Evolutionary conservation across 2,797 vertebrate genomes (phyloP).

Genomic region (Parauchenoglanis punctatus): DNA sequence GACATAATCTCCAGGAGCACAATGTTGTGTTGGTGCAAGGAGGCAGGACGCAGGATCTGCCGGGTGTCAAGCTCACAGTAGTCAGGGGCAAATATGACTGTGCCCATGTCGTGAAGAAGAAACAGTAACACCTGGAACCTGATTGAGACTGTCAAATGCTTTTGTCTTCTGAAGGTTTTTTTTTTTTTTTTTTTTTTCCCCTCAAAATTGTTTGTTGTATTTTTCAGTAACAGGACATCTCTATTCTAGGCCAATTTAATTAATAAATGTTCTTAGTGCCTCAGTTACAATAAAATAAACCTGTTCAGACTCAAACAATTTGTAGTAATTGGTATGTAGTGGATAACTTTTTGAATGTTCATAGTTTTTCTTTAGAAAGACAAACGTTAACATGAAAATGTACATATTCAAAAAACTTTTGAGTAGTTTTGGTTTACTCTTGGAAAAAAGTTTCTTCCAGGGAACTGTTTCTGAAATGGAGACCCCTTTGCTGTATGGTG

Average conservation of each 20-base stretch:
- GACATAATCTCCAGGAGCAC: constrained; percentile 93
- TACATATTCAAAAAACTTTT: too few species aligned
- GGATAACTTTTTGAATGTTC: not conserved
- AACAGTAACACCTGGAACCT: constrained; percentile 63
- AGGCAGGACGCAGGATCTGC: constrained; percentile 89
- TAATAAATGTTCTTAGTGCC: not conserved
- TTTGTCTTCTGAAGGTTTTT: not conserved
- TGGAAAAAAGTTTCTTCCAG: not conserved
- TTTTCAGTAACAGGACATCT: not conserved
- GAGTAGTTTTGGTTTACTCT: not conserved
- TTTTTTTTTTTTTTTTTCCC: not conserved
- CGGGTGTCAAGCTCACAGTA: constrained; percentile 86
- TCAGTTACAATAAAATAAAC: constrained; percentile 20
- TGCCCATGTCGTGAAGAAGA: constrained; percentile 88
- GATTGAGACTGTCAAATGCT: not conserved
- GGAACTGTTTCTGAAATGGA: not conserved
- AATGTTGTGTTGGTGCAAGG: constrained; percentile 88
- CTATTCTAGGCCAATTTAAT: not conserved
- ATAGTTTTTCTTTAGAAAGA: not conserved
- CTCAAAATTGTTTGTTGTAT: not conserved
- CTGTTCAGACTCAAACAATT: not conserved
- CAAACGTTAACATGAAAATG: not conserved
- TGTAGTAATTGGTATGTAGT: not conserved
- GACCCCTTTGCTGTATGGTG: not conserved
- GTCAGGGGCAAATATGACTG: constrained; percentile 92